Evolutionary conservation across 2,888 invertebrate genomes (phyloP).

Genomic region (Hirtodrosophila histrioides): DNA sequence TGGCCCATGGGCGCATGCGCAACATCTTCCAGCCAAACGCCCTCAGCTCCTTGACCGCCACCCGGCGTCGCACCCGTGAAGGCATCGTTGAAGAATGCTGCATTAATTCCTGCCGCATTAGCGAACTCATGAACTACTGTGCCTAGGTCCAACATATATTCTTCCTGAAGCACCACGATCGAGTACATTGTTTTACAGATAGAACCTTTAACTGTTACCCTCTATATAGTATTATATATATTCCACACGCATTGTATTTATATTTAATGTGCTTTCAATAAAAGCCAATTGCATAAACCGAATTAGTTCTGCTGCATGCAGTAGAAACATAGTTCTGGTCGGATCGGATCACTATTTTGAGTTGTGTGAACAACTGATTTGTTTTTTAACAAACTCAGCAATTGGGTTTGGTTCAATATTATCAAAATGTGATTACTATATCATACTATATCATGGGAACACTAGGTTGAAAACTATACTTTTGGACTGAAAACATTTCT

Average conservation of each 20-base stretch:
- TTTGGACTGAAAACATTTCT: too few relatives aligned
- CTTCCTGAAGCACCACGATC: constrained; percentile 27
- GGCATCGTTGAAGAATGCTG: constrained; percentile 65
- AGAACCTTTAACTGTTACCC: constrained; percentile 14
- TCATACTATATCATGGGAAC: too few relatives aligned
- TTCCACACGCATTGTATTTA: constrained; percentile 20
- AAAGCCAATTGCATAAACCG: constrained; percentile 42
- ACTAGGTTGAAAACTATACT: too few relatives aligned
- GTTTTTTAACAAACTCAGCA: too few relatives aligned
- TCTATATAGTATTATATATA: constrained; percentile 6
- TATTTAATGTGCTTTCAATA: constrained; percentile 46
- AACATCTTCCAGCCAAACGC: constrained; percentile 38
- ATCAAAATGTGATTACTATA: too few relatives aligned
- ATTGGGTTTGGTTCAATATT: too few relatives aligned
- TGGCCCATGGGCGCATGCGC: constrained; percentile 32
- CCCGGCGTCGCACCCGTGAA: constrained; percentile 57
- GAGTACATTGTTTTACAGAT: constrained; percentile 31
- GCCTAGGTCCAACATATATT: constrained; percentile 11
- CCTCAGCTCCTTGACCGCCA: constrained; percentile 49
- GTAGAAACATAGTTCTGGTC: too few relatives aligned
- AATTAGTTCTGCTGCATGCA: not conserved
- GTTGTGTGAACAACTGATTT: too few relatives aligned
- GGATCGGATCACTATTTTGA: too few relatives aligned
- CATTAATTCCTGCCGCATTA: constrained; percentile 20
- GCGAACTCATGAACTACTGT: constrained; percentile 48